phyloP scores from a whole-genome alignment of 2,113 vertebrate species.

The Passer domesticus region DNA sequence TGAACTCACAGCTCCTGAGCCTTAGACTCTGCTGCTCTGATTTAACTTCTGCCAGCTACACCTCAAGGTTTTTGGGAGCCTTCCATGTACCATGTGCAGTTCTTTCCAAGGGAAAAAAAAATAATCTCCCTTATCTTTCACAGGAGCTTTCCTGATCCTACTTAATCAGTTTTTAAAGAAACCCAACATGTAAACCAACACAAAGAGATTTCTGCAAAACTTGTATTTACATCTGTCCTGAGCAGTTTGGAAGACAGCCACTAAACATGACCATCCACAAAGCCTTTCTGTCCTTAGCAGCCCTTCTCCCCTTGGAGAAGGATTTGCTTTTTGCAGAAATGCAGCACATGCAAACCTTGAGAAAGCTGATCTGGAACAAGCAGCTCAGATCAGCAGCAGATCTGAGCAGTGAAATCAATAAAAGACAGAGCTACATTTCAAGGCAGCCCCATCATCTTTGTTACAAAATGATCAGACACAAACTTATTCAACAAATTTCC shows the following conservation, averaged over 20 bases:
- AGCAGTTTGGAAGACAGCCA: background rate
- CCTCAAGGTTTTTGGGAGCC: background rate
- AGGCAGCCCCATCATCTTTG: background rate
- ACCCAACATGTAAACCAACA: background rate
- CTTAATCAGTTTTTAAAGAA: background rate
- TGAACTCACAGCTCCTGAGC: background rate
- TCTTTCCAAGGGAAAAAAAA: background rate
- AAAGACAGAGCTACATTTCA: background rate
- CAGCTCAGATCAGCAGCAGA: background rate
- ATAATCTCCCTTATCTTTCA: background rate
- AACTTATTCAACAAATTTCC: background rate
- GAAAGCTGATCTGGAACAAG: background rate
- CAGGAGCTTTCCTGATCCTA: background rate
- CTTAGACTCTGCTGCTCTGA: background rate
- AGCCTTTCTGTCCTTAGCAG: background rate
- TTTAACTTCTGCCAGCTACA: background rate
- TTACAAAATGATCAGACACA: background rate
- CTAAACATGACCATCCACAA: background rate
- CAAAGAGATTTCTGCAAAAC: background rate
- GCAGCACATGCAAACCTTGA: background rate
- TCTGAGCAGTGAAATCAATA: background rate
- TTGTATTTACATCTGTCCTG: background rate
- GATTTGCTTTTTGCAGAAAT: background rate
- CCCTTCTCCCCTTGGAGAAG: background rate
- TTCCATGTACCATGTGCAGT: fast-evolving